A percentile compares a stretch with the other conserved stretches of the same genome.
Conservation (phyloP, 2,113 vertebrate genomes). For the Bagarius yarrelli region DNA sequence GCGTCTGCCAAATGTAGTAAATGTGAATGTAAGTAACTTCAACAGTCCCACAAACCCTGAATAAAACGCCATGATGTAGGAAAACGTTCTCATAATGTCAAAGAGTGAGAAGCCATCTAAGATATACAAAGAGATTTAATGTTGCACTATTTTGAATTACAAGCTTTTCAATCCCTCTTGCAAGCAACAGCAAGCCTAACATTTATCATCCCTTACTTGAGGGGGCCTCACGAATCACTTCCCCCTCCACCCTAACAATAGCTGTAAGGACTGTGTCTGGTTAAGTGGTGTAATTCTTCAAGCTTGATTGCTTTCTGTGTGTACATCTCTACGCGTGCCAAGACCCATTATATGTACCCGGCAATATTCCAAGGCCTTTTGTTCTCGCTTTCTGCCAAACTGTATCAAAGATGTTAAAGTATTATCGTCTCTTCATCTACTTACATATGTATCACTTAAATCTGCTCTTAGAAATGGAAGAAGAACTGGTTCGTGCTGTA, state of each 20-base stretch:
- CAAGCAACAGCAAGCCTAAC: neutral
- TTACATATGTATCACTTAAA: neutral
- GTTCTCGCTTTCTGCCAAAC: neutral
- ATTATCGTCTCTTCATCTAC: neutral
- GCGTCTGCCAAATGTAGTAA: too few species aligned
- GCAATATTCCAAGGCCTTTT: neutral
- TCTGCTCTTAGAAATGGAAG: constrained; percentile 84
- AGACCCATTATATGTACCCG: neutral
- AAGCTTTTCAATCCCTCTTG: neutral
- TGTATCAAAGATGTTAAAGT: neutral
- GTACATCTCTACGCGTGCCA: neutral
- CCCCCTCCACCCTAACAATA: neutral
- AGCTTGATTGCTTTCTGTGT: neutral
- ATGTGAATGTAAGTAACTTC: constrained; percentile 12
- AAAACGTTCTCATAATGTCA: neutral
- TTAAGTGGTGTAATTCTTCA: neutral
- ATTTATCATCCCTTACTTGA: neutral
- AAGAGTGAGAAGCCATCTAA: neutral
- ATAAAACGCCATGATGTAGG: constrained; percentile 3
- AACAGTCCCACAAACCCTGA: constrained; percentile 16
- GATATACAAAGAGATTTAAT: neutral
- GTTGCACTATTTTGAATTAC: neutral
- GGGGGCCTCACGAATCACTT: constrained; percentile 3
- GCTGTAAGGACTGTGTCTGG: neutral
- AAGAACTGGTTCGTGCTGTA: constrained; percentile 92